phyloP scores from a whole-genome alignment of 2,797 vertebrate genomes.

The Morelia viridis region DNA sequence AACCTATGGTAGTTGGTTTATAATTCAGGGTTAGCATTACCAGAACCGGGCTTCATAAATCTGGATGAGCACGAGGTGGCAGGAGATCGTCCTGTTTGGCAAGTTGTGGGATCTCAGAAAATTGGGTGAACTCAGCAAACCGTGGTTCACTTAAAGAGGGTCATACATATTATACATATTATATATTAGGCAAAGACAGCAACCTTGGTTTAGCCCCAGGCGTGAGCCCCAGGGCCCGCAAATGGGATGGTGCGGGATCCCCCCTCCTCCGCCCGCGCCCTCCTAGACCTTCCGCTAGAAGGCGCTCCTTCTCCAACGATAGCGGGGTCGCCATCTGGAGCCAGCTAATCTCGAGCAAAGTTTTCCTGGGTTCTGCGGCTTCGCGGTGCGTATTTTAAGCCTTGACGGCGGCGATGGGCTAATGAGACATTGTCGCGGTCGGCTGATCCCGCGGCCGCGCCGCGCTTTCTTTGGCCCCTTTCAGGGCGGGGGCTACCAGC shows the following conservation, averaged over 20 bases:
- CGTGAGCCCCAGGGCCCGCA: neutral
- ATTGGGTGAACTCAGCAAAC: too few relatives aligned
- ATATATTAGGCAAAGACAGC: too few relatives aligned
- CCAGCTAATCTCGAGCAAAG: neutral
- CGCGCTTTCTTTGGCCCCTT: conserved; percentile 1
- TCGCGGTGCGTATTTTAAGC: conserved; percentile 56
- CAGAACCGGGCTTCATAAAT: too few relatives aligned
- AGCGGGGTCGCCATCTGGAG: neutral
- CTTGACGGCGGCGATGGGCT: conserved; percentile 41
- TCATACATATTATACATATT: too few relatives aligned
- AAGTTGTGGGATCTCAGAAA: too few relatives aligned
- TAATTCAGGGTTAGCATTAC: too few relatives aligned
- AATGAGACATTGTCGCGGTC: conserved; percentile 31
- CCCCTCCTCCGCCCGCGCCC: conserved; percentile 16
- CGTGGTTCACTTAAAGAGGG: too few relatives aligned
- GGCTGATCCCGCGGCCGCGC: neutral
- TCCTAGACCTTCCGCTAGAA: conserved; percentile 45
- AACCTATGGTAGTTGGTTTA: too few relatives aligned
- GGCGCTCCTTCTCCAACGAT: conserved; percentile 56
- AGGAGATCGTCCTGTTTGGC: too few relatives aligned
- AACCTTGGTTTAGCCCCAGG: too few relatives aligned
- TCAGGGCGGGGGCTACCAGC: neutral
- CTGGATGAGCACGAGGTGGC: too few relatives aligned
- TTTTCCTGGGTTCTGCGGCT: conserved; percentile 49
- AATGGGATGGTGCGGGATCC: neutral